Percentiles rank a stretch among this genome's conserved stretches.
Conservation (phyloP, 2,797 vertebrate species). For the Characodon lateralis region DNA sequence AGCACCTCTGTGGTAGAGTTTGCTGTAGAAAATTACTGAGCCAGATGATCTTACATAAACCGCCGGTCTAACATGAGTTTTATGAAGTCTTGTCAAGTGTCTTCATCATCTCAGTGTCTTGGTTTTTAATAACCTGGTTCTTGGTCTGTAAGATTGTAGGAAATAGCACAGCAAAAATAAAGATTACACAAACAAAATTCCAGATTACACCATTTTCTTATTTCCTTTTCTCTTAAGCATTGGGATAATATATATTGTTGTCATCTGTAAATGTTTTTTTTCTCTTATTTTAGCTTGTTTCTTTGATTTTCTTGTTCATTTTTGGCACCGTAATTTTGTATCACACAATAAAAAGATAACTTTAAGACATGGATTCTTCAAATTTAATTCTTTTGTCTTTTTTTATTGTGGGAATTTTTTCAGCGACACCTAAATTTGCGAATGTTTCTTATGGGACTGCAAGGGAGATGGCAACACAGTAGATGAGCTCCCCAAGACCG, state of each 20-base stretch:
- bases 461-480: too few relatives aligned
- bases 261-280: background rate
- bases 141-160: background rate
- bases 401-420: too few relatives aligned
- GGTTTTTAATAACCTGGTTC: background rate
- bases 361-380: background rate
- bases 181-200: background rate
- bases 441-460: too few relatives aligned
- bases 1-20: background rate
- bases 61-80: background rate
- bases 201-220: background rate
- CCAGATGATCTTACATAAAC: background rate
- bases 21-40: background rate
- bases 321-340: background rate
- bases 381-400: background rate
- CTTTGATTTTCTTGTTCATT: background rate
- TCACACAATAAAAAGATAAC: constrained; percentile 7
- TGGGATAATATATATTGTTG: background rate
- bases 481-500: too few relatives aligned
- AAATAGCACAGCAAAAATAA: background rate
- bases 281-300: background rate
- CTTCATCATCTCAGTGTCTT: background rate
- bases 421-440: too few relatives aligned
- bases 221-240: background rate
- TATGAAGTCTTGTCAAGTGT: background rate